phyloP scores from a whole-genome alignment of 2,113 vertebrate genomes.

The Poeciliopsis retropinna region DNA sequence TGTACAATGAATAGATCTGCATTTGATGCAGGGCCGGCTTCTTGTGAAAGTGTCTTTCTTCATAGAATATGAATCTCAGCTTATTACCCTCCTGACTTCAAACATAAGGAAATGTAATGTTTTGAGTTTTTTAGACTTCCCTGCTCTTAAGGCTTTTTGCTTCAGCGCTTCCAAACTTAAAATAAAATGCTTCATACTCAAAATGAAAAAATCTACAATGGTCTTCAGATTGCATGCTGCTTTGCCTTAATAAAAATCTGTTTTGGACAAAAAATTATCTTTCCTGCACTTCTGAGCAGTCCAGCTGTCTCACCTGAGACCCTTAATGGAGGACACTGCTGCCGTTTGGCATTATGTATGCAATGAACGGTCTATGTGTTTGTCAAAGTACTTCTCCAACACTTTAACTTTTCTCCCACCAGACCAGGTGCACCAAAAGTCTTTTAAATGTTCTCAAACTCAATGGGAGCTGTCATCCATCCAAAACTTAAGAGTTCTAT shows the following conservation, averaged over 20 bases:
- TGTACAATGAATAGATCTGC: too few species aligned
- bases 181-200: background rate
- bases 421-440: constrained; percentile 2
- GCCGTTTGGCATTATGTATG: background rate
- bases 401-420: background rate
- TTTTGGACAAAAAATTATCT: background rate
- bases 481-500: constrained; percentile 15
- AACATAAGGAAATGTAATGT: too few species aligned
- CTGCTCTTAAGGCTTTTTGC: background rate
- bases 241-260: background rate
- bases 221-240: background rate
- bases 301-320: background rate
- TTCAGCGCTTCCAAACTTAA: background rate
- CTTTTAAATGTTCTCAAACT: constrained; percentile 9
- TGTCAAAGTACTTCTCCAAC: background rate
- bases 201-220: background rate
- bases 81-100: too few species aligned
- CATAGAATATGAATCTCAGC: too few species aligned
- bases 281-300: background rate
- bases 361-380: background rate
- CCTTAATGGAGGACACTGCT: background rate
- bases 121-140: background rate
- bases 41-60: too few species aligned
- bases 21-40: too few species aligned
- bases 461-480: background rate